Evolutionary conservation across 2,113 vertebrate genomes (phyloP).

Genomic region (Chaetops frenatus): DNA sequence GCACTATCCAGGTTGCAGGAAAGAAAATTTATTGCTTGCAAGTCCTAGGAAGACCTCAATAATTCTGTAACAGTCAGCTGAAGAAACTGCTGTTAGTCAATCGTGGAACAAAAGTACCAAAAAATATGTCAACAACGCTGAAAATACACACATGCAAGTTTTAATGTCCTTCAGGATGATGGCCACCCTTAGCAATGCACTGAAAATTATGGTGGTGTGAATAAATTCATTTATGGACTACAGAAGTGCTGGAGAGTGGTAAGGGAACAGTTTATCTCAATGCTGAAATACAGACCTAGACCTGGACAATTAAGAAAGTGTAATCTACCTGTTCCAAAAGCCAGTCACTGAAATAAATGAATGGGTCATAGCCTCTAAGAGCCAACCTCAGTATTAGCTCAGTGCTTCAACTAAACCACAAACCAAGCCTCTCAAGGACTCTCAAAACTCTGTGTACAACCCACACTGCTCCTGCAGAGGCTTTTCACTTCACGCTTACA

Average conservation of each 20-base stretch:
- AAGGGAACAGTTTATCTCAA: neutral
- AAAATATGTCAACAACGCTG: neutral
- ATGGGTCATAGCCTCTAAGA: neutral
- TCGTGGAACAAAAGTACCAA: fast-evolving
- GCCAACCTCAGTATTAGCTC: neutral
- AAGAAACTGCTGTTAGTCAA: neutral
- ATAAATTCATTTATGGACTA: neutral
- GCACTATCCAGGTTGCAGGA: neutral
- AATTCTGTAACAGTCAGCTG: neutral
- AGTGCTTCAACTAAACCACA: neutral
- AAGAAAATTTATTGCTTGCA: neutral
- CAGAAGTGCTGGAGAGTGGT: neutral
- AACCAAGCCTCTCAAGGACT: neutral
- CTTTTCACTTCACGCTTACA: fast-evolving
- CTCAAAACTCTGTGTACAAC: neutral
- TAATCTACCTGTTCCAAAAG: neutral
- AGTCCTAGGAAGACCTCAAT: neutral
- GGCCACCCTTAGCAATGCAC: neutral
- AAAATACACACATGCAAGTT: neutral
- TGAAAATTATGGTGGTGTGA: neutral
- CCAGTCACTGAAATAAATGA: neutral
- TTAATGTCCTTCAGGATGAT: neutral
- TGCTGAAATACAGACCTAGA: neutral
- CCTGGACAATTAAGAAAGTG: neutral
- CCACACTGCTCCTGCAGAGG: neutral